Conservation (phyloP, 1,140 invertebrate genomes). For the Aleiodes sp. region DNA sequence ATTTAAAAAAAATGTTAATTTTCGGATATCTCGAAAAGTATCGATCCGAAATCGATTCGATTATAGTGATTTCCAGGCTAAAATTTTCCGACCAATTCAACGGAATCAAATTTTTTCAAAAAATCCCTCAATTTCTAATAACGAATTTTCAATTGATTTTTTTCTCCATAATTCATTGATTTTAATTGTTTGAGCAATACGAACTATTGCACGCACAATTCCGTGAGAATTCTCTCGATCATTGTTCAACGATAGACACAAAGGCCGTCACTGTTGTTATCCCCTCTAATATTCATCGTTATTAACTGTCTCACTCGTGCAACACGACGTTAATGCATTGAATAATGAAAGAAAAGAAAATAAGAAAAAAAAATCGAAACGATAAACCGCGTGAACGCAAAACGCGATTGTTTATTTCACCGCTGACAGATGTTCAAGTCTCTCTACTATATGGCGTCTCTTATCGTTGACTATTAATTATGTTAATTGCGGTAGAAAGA, state of each 20-base stretch:
- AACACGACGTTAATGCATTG: background rate
- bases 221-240: constrained; percentile 40
- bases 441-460: constrained; percentile 22
- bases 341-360: background rate
- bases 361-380: constrained; percentile 19
- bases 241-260: constrained; percentile 49
- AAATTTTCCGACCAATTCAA: too few species aligned
- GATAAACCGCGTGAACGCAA: constrained; percentile 40
- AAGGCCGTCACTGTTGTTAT: constrained; percentile 49
- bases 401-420: constrained; percentile 44
- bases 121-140: background rate
- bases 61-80: too few species aligned
- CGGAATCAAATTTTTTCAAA: background rate
- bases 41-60: too few species aligned
- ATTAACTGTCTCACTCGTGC: constrained; percentile 8
- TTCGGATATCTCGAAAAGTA: too few species aligned
- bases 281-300: constrained; percentile 7
- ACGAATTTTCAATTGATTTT: background rate
- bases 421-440: constrained; percentile 43
- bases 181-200: constrained; percentile 14
- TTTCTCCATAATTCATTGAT: too few species aligned
- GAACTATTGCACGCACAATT: background rate
- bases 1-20: too few species aligned
- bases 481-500: constrained; percentile 46
- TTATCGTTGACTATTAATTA: constrained; percentile 52